Percentiles rank a stretch among this genome's conserved stretches.
Conservation (phyloP, 2,797 vertebrate species). For the Spinus pinus region DNA sequence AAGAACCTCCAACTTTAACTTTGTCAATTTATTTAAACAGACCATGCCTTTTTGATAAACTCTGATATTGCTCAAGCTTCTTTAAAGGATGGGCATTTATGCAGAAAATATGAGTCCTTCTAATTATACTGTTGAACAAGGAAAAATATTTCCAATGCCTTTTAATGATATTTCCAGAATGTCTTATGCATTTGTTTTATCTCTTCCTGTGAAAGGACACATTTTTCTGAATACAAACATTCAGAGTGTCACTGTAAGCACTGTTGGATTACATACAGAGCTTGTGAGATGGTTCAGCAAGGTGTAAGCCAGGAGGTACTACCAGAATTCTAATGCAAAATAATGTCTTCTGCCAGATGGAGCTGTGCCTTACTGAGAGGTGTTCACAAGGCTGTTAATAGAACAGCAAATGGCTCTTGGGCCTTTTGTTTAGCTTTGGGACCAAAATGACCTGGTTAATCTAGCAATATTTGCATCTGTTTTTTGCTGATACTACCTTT, state of each 20-base stretch:
- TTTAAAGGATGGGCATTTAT: not conserved
- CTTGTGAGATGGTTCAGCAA: not conserved
- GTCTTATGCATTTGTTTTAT: not conserved
- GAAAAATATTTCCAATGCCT: not conserved
- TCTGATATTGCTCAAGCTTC: not conserved
- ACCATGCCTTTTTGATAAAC: not conserved
- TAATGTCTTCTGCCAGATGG: not conserved
- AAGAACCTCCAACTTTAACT: not conserved
- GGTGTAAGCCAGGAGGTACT: not conserved
- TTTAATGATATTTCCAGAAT: not conserved
- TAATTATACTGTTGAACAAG: not conserved
- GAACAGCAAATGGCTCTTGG: not conserved
- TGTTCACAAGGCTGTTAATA: not conserved
- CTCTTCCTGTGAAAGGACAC: not conserved
- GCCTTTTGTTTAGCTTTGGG: not conserved
- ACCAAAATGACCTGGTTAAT: not conserved
- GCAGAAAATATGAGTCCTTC: not conserved
- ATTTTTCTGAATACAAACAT: not conserved
- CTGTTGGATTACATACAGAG: not conserved
- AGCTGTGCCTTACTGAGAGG: not conserved
- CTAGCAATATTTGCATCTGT: not conserved
- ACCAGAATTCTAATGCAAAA: not conserved
- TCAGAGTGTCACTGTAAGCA: not conserved
- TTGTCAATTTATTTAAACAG: not conserved
- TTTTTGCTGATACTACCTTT: not conserved